Base-by-base conservation (phyloP, 2,797 vertebrate species). In the Caiman crocodilus region DNA sequence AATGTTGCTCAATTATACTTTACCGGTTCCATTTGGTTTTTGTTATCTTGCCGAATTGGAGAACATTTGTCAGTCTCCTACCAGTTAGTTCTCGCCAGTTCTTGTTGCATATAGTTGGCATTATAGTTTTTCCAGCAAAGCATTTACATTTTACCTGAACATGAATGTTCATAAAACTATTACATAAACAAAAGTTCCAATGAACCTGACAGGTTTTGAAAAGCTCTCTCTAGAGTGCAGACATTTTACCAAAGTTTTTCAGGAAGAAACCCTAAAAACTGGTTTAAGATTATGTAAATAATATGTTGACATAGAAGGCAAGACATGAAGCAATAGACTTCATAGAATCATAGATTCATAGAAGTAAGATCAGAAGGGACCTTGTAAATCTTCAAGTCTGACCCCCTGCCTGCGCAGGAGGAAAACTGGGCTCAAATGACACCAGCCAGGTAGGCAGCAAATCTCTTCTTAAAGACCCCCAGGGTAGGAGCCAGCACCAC, bases 91-190 rank as follows among this genome's bases (percentile, higher is more conserved):
- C 95, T 94, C 93, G 91, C 88, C 79, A 79, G 64, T 69, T 92
- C 92, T 93, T 94, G 90, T 89, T 91, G 82, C 82, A 82, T 0
- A 88, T 58, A 14, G 30, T 73, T 90, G 67, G 84, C 78, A 85
- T 10, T 12, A 14, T 42, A 21, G 55, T 63, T 87, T 75, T 89
- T 94, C 94, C 87, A 88, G 71, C 82, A 95, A 85, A 50, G 30
- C 42, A 80, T 93, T 90, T 91, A 64, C 25, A 77, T 90, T 94
- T 79, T 42, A 84, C 90, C 94, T 96, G 60, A 60, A 85, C 82
- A 91, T 81, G 84, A 91, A 90, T 0, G 0, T 79, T 93, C 87
- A 76, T 85, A n/a, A 35, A 90, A 30, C 55, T 21, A 93, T 90
- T 96, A 91, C 89, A 91, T 80, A 91, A 90, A 75, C 75, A 93